Percentiles rank a stretch among this genome's conserved stretches.
Evolutionary conservation across 2,797 vertebrate species (phyloP).

Genomic region (Sebastes paucispinis): DNA sequence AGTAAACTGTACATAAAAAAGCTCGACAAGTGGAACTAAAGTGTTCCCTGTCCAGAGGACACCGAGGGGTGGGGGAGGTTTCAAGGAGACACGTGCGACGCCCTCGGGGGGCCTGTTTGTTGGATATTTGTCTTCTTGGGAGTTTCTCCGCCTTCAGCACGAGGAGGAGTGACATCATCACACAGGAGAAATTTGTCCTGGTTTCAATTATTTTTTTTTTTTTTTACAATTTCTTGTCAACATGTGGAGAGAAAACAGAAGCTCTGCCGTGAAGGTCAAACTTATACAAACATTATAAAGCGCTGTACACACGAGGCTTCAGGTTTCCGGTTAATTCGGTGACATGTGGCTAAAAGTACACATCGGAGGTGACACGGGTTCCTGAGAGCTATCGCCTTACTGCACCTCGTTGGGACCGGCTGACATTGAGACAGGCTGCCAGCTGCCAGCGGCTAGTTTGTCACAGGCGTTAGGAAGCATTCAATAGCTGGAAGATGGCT

Average conservation of each 20-base stretch:
- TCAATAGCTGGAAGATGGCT: slow-evolving; percentile 54
- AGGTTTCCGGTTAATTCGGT: slow-evolving; percentile 25
- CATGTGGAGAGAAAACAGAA: slow-evolving; percentile 18
- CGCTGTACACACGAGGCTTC: background rate
- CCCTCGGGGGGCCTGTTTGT: slow-evolving; percentile 16
- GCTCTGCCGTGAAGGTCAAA: background rate
- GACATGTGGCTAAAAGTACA: slow-evolving; percentile 61
- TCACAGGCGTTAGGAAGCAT: slow-evolving; percentile 46
- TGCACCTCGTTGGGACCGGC: slow-evolving; percentile 54
- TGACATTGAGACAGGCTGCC: slow-evolving; percentile 61
- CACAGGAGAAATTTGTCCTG: slow-evolving; percentile 17
- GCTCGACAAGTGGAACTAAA: slow-evolving; percentile 39
- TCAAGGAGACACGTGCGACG: slow-evolving; percentile 11
- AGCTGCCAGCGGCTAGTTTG: slow-evolving; percentile 62
- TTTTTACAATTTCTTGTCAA: slow-evolving; percentile 36
- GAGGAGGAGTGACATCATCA: slow-evolving; percentile 22
- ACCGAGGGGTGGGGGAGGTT: slow-evolving; percentile 8
- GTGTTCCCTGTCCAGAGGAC: slow-evolving; percentile 17
- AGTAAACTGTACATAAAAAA: slow-evolving; percentile 33
- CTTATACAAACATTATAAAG: slow-evolving; percentile 4
- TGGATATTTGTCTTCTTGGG: slow-evolving; percentile 23
- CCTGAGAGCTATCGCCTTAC: slow-evolving; percentile 64
- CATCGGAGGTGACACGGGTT: slow-evolving; percentile 48
- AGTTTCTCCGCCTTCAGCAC: slow-evolving; percentile 15
- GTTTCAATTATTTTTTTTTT: slow-evolving; percentile 20